These are phyloP conservation scores for Hyla sarda DNA, from an alignment of 2,113 vertebrate species.

Conservation along the genomic window DNA sequence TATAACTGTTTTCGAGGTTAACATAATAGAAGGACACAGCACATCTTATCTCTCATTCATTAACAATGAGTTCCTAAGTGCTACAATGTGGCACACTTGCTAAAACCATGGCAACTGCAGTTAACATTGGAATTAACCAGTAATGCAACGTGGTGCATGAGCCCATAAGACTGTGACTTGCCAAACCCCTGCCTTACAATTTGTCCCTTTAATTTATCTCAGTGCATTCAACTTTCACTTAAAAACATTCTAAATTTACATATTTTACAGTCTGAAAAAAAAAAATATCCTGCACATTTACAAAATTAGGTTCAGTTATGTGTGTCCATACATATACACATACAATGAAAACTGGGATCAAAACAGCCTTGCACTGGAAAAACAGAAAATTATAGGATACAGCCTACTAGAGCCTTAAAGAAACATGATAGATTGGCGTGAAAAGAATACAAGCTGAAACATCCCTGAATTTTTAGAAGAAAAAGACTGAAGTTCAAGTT, in stretches of 20 bases:
- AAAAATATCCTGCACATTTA: conserved; percentile 73
- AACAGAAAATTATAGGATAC: conserved; percentile 68
- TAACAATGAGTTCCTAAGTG: conserved; percentile 15
- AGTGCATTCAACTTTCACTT: conserved; percentile 86
- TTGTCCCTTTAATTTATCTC: conserved; percentile 90
- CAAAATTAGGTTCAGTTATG: conserved; percentile 78
- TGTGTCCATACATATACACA: conserved; percentile 76
- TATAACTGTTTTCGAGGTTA: background rate
- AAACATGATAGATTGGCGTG: conserved; percentile 79
- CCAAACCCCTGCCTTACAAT: conserved; percentile 72
- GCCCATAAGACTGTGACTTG: conserved; percentile 68
- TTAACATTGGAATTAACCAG: conserved; percentile 24
- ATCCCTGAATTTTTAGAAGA: conserved; percentile 96
- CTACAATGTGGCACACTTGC: conserved; percentile 17
- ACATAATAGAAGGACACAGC: background rate
- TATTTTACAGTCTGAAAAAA: conserved; percentile 70
- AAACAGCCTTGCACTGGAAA: conserved; percentile 76
- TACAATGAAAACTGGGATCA: conserved; percentile 78
- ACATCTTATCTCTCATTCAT: conserved; percentile 22
- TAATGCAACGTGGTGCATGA: conserved; percentile 4
- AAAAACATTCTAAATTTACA: conserved; percentile 75
- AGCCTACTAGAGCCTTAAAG: conserved; percentile 75
- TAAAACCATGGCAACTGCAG: conserved; percentile 30
- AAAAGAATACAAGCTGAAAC: conserved; percentile 85
- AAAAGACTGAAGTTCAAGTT: conserved; percentile 86